These are phyloP conservation scores for Caerostris darwini DNA, from an alignment of 1,140 invertebrate genomes.

Conservation along the genomic window DNA sequence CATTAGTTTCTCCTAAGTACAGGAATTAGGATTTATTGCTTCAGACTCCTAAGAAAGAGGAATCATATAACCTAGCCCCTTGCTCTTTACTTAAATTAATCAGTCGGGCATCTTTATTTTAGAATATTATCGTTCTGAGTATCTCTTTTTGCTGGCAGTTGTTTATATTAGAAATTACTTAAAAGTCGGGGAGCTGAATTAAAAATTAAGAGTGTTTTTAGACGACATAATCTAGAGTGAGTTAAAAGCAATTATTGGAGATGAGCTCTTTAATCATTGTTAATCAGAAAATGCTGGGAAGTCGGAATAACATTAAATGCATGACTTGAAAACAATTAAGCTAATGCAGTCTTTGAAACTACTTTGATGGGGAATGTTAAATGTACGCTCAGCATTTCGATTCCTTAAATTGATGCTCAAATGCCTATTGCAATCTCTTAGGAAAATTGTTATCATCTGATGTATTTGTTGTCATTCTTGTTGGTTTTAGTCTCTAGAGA, in stretches of 20 bases:
- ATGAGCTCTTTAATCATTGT: background rate
- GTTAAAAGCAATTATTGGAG: background rate
- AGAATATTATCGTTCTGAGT: background rate
- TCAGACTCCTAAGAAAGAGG: background rate
- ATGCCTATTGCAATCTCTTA: no score
- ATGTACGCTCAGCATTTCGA: no score
- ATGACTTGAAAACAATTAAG: background rate
- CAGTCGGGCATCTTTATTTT: background rate
- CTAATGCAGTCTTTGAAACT: background rate
- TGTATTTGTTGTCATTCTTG: no score
- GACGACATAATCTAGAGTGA: background rate
- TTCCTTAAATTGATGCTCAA: no score
- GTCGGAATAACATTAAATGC: background rate
- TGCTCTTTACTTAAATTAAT: background rate
- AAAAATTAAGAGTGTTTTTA: background rate
- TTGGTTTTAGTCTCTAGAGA: no score
- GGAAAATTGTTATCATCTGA: no score
- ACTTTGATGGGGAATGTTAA: no score
- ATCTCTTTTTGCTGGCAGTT: background rate
- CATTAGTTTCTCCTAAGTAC: slow-evolving; percentile 57
- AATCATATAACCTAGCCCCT: background rate
- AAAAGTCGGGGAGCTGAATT: background rate
- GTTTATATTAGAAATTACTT: background rate
- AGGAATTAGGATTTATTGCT: slow-evolving; percentile 58
- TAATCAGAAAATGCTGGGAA: background rate